Evolutionary conservation across 2,113 vertebrate genomes (phyloP), one percentile per base, ranked within the genome.

Genomic region (Coptodon bakossiorum): DNA sequence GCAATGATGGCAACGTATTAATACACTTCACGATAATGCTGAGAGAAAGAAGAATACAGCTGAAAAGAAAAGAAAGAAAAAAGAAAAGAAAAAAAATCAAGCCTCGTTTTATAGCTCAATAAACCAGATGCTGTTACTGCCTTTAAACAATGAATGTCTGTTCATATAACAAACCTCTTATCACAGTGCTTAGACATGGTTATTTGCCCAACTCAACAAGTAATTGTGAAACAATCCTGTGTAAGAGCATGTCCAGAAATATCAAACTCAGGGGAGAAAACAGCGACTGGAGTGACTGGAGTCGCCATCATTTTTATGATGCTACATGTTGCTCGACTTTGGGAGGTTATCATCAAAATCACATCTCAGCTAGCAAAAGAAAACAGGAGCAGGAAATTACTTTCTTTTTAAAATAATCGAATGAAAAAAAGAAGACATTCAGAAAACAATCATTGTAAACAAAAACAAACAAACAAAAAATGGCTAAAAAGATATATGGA

Each of bases 181-280:
- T 98, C 97, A 98, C 97, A 98, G 97, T 97, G 97, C 96, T 97
- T 97, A 96, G 97, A 97, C 97, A 96, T 95, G 95, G 94, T 84
- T 91, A 87, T 90, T 90, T 80, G 81, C 68, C 89, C 91, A 86
- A 93, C 85, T 85, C 82, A 90, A 90, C 86, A 89, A 73, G 22
- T 73, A 73, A 48, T 73, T 9, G 40, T 29, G 68, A 45, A 45
- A 76, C 24, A 76, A 76, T 78, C 80, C 81, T 45, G 31, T 66
- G 34, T 78, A 78, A 87, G 38, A 92, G 86, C 79, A 61, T 86
- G 76, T 83, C 29, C 27, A 63, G 48, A 86, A 63, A 83, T 66
- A 71, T 48, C 31, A 71, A 79, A 59, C 48, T 82, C 14, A 36
- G 85, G 85, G 53, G 48, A 38, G 40, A 82, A 79, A 40, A 80